A percentile compares a stretch with the other conserved stretches of the same genome.
Evolutionary conservation across 2,797 vertebrate genomes (phyloP).

Genomic region (Lacerta agilis): DNA sequence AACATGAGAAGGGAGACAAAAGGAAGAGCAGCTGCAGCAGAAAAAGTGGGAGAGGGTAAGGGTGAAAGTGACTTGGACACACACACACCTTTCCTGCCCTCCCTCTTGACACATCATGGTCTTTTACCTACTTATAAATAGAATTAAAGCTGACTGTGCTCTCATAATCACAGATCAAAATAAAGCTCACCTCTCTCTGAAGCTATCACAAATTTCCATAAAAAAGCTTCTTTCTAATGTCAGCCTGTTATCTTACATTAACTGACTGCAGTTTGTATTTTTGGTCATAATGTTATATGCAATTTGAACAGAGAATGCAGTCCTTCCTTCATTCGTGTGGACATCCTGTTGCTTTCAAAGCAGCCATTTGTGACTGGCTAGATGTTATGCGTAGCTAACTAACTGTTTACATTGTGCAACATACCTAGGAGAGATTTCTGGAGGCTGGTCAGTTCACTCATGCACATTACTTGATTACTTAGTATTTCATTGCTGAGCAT

Average conservation of each 20-base stretch:
- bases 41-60: background rate
- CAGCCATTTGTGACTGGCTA: background rate
- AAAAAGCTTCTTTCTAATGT: background rate
- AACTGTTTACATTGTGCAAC: background rate
- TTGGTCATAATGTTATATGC: background rate
- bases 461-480: background rate
- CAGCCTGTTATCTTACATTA: background rate
- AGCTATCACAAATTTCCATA: background rate
- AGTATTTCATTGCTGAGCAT: background rate
- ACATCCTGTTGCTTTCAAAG: background rate
- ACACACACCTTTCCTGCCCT: background rate
- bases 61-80: background rate
- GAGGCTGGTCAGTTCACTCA: background rate
- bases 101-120: too few relatives aligned
- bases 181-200: background rate
- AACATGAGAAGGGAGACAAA: background rate
- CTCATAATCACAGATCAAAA: background rate
- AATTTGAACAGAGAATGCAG: background rate
- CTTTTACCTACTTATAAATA: background rate
- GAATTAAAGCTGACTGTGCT: background rate
- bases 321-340: background rate
- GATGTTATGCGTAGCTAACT: too few relatives aligned
- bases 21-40: background rate
- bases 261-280: background rate
- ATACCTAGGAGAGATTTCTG: background rate